A percentile compares a stretch with the other conserved stretches of the same genome.
phyloP scores from a whole-genome alignment of 2,888 invertebrate species.

The Ectemnius cavifrons region DNA sequence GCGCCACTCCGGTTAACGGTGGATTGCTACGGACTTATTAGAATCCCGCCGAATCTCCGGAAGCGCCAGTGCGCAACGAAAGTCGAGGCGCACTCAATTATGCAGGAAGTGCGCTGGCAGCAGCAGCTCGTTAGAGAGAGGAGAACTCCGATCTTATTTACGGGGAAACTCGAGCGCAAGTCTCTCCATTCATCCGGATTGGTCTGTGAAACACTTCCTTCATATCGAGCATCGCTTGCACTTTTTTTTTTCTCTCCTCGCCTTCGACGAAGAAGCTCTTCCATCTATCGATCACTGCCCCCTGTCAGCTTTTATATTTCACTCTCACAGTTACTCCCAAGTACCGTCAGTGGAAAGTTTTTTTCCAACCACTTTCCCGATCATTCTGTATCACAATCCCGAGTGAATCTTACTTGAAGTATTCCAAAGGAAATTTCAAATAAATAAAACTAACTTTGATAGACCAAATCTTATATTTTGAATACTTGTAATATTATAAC shows the following conservation, averaged over 20 bases:
- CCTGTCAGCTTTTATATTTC: no score
- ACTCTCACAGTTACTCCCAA: no score
- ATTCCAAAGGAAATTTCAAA: no score
- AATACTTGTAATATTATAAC: no score
- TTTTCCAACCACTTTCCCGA: no score
- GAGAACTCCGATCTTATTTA: slow-evolving; percentile 29
- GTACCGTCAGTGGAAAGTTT: no score
- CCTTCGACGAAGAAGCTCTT: background rate
- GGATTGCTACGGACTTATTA: background rate
- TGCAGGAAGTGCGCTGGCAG: slow-evolving; percentile 35
- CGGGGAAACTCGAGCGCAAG: slow-evolving; percentile 37
- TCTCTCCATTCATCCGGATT: slow-evolving; percentile 48
- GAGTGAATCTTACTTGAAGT: no score
- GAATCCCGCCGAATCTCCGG: slow-evolving; percentile 27
- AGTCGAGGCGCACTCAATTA: slow-evolving; percentile 45
- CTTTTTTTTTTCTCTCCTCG: background rate
- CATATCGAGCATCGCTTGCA: slow-evolving; percentile 18
- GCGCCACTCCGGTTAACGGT: no score
- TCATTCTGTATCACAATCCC: no score
- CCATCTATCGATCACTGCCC: slow-evolving; percentile 30
- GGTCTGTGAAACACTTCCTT: slow-evolving; percentile 39
- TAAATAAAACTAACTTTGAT: no score
- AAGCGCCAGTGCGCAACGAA: slow-evolving; percentile 16
- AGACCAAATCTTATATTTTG: no score
- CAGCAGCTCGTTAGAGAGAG: slow-evolving; percentile 42